Base-by-base conservation (phyloP, 2,888 invertebrate species). In the Furcula furcula region DNA sequence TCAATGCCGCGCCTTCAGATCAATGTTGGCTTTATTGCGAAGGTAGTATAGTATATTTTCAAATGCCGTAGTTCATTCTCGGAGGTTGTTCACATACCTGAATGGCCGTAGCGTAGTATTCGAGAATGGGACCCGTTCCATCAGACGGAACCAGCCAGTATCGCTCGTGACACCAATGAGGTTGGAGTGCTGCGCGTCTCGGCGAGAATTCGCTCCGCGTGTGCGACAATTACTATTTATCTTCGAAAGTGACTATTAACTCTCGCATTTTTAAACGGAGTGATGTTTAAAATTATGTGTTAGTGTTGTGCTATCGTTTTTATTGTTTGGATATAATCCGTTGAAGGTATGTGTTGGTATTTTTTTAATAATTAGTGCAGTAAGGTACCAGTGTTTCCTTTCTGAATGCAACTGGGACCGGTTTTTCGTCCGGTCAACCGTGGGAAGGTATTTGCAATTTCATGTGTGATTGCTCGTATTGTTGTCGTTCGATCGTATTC, bases 41-140 rank as follows among this genome's bases (percentile, higher is more conserved):
- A 20, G 4, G 0, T 0, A 0, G 15, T 80, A 80, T 44, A 68
- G 81, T 70, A 54, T 38, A 64, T 50, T 67, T 76, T 82, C 35
- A 55, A 42, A 55, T 74, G 76, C 10, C 44, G 34, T 45, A 26
- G 29, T 62, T 41, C 49, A 52, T 63, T 55, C 59, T 66, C 56
- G 53, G 78, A 78, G 79, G 76, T 82, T 80, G 79, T 79, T 81
- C 73, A 73, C 77, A 76, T 85, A 86, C 77, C 82, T 86, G 87
- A 87, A 87, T 87, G 87, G 74, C 71, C 79, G 82, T 82, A 78
- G 69, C 69, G 85, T 86, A 84, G 80, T 81, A 83, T 78, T 76
- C 74, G 74, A 81, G 77, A 83, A 77, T 83, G 76, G 71, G 66
- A 52, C 11, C 61, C 49, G 70, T 68, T 69, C 73, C 67, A 62